Conservation (phyloP, 2,888 invertebrate genomes). For the Anagyrus pseudococci region DNA sequence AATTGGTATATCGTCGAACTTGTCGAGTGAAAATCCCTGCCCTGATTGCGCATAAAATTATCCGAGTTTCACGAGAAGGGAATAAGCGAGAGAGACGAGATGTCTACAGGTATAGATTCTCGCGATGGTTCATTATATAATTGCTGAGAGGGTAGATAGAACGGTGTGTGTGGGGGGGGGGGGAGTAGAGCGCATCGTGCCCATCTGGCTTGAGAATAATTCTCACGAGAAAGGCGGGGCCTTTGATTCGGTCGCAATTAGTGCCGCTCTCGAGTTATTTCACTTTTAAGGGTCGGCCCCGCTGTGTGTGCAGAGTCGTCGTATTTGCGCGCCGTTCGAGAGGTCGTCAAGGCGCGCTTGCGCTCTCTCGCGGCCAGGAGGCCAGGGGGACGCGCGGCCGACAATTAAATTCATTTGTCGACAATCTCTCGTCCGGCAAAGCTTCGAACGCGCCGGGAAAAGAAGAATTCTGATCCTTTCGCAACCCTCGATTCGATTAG, state of each 20-base stretch:
- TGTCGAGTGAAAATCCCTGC: too few relatives aligned
- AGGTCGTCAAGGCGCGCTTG: too few relatives aligned
- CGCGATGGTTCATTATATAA: too few relatives aligned
- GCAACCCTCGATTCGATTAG: constrained; percentile 24
- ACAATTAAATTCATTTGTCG: constrained; percentile 59
- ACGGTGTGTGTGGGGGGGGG: too few relatives aligned
- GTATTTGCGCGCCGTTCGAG: too few relatives aligned
- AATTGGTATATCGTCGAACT: too few relatives aligned
- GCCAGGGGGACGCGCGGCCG: constrained; percentile 33
- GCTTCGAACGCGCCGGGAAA: constrained; percentile 28
- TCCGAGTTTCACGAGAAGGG: too few relatives aligned
- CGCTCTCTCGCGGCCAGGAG: background rate
- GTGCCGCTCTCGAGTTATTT: constrained; percentile 21
- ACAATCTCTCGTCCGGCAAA: constrained; percentile 55
- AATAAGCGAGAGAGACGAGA: too few relatives aligned
- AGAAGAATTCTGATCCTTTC: background rate
- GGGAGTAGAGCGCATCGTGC: too few relatives aligned
- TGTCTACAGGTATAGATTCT: too few relatives aligned
- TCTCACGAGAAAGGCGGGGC: background rate
- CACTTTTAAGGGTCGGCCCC: constrained; percentile 7
- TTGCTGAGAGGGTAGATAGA: too few relatives aligned
- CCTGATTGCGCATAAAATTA: too few relatives aligned
- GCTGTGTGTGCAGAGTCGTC: background rate
- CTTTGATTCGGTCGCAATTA: constrained; percentile 32
- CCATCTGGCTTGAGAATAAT: constrained; percentile 3